These are phyloP conservation scores for Drosophila equinoxialis DNA, from an alignment of 1,140 invertebrate species.

Conservation along the genomic window DNA sequence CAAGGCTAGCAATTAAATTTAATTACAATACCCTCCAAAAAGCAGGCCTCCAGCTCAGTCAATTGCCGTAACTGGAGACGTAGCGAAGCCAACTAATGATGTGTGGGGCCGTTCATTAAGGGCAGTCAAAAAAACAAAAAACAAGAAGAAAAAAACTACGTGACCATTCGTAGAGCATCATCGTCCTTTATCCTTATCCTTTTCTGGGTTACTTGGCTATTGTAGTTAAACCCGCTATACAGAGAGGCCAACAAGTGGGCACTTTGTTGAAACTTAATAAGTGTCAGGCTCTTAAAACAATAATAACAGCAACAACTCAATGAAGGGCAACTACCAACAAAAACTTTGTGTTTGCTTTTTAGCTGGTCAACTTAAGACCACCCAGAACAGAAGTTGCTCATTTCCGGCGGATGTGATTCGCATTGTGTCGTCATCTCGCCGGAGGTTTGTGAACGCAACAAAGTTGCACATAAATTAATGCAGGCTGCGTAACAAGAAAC, in stretches of 20 bases:
- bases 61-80: constrained; percentile 63
- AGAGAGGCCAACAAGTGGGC: constrained; percentile 50
- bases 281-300: constrained; percentile 17
- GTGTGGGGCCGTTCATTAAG: constrained; percentile 61
- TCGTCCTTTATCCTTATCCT: constrained; percentile 38
- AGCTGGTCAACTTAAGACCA: not conserved
- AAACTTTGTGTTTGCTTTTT: constrained; percentile 15
- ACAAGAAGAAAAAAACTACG: constrained; percentile 36
- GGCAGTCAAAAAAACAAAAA: constrained; percentile 13
- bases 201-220: constrained; percentile 1
- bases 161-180: constrained; percentile 51
- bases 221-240: constrained; percentile 33
- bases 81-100: constrained; percentile 32
- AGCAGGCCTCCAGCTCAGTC: constrained; percentile 33
- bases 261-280: constrained; percentile 77
- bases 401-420: constrained; percentile 73
- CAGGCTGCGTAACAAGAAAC: constrained; percentile 46
- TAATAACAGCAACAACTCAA: not conserved
- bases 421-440: constrained; percentile 28
- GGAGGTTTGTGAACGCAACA: constrained; percentile 29
- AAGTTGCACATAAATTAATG: constrained; percentile 69
- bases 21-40: constrained; percentile 71
- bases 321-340: constrained; percentile 1
- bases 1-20: constrained; percentile 68
- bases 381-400: constrained; percentile 52